A percentile compares a stretch with the other conserved stretches of the same genome.
Evolutionary conservation across 2,888 invertebrate genomes (phyloP).

Genomic region (Encarsia formosa): DNA sequence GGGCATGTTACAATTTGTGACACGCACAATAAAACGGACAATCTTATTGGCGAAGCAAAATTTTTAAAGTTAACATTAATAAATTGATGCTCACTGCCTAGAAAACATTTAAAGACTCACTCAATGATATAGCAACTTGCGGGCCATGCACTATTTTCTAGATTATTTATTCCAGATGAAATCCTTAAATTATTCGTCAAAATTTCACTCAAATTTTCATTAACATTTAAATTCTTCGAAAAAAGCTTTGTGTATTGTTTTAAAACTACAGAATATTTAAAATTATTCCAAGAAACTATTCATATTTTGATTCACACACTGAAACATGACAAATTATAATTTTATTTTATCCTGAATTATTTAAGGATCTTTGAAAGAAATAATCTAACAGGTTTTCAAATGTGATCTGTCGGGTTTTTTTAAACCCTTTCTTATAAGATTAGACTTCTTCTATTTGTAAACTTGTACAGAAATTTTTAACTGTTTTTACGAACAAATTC

Average conservation of each 20-base stretch:
- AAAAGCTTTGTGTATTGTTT: too few species aligned
- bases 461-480: constrained; percentile 25
- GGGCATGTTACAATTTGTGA: constrained; percentile 19
- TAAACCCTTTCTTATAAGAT: constrained; percentile 27
- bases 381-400: constrained; percentile 21
- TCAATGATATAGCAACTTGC: constrained; percentile 15
- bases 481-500: constrained; percentile 17
- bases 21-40: constrained; percentile 28
- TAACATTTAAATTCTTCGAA: too few species aligned
- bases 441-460: constrained; percentile 21
- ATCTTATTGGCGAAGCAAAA: constrained; percentile 17
- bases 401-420: constrained; percentile 26
- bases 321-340: too few species aligned
- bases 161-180: constrained; percentile 12
- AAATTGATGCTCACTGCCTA: constrained; percentile 19
- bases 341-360: too few species aligned
- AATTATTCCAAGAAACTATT: too few species aligned
- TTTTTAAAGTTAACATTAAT: background rate
- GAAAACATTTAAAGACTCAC: constrained; percentile 12
- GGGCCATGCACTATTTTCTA: constrained; percentile 16
- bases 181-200: constrained; percentile 17
- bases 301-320: too few species aligned
- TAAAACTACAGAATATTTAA: too few species aligned
- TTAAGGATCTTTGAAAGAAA: constrained; percentile 12
- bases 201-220: too few species aligned